phyloP scores from a whole-genome alignment of 2,888 invertebrate species.

The Drosophila ezoana region DNA sequence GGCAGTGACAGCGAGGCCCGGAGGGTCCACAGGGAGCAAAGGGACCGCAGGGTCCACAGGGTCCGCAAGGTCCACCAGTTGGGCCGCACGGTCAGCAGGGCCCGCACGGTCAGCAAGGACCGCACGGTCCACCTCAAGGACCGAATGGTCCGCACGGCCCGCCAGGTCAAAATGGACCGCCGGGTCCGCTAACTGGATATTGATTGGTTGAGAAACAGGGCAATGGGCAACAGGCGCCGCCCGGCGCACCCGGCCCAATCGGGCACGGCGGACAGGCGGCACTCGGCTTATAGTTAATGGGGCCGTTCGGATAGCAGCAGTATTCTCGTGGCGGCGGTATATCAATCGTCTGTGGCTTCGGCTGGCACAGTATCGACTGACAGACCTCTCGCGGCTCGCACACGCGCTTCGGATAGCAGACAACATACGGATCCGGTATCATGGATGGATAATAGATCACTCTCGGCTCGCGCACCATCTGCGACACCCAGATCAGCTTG shows the following conservation, averaged over 20 bases:
- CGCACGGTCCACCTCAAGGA: constrained; percentile 4
- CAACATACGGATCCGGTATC: constrained; percentile 35
- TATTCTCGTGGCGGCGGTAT: constrained; percentile 82
- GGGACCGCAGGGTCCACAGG: not conserved
- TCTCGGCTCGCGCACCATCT: constrained; percentile 36
- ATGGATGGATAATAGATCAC: constrained; percentile 33
- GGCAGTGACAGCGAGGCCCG: not conserved
- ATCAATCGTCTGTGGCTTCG: constrained; percentile 70
- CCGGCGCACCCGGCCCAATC: constrained; percentile 57
- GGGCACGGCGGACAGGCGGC: constrained; percentile 32
- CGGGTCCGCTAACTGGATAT: constrained; percentile 31
- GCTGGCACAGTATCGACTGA: constrained; percentile 32
- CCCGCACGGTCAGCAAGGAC: constrained; percentile 50
- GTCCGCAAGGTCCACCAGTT: not conserved
- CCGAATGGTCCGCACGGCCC: constrained; percentile 14
- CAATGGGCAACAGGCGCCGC: constrained; percentile 71
- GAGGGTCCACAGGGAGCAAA: not conserved
- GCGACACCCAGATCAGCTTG: constrained; percentile 31
- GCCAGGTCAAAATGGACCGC: constrained; percentile 14
- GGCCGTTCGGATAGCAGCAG: constrained; percentile 81
- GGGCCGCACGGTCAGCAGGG: constrained; percentile 59
- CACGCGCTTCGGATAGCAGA: constrained; percentile 35
- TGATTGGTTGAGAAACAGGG: constrained; percentile 43
- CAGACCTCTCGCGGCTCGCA: constrained; percentile 31
- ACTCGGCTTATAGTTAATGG: constrained; percentile 71